Percentiles rank a stretch among this genome's conserved stretches.
Evolutionary conservation across 2,113 vertebrate genomes (phyloP).

Genomic region (Rhinichthys klamathensis): DNA sequence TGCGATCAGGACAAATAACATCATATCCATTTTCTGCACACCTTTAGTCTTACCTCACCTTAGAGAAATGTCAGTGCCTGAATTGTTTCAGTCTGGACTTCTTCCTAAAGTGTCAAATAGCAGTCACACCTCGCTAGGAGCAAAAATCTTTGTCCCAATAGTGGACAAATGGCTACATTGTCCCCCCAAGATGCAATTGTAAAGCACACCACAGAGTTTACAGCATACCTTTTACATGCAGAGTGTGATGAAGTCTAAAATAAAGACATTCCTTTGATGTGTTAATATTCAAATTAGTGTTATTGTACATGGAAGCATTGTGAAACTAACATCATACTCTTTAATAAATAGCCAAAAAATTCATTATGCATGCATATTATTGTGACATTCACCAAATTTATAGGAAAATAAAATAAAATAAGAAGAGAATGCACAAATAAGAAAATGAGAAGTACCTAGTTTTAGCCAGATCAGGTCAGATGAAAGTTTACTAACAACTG

Average conservation of each 20-base stretch:
- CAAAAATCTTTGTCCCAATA: neutral
- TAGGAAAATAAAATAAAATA: no score
- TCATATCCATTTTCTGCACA: neutral
- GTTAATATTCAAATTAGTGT: no score
- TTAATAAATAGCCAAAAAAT: neutral
- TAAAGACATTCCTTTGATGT: no score
- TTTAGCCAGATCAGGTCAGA: neutral
- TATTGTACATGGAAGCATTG: neutral
- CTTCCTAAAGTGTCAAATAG: slow-evolving; percentile 13
- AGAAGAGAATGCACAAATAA: no score
- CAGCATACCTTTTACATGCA: slow-evolving; percentile 22
- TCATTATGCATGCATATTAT: neutral
- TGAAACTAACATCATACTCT: neutral
- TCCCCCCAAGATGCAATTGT: neutral
- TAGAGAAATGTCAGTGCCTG: neutral
- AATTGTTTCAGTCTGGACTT: slow-evolving; percentile 21
- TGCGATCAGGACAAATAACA: neutral
- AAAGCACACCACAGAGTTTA: neutral
- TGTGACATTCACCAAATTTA: neutral
- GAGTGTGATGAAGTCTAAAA: neutral
- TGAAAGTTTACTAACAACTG: neutral
- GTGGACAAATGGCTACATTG: slow-evolving; percentile 18
- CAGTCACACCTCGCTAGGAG: slow-evolving; percentile 31
- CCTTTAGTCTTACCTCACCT: neutral
- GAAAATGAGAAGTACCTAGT: neutral